Base-by-base conservation (phyloP, 2,888 invertebrate genomes). In the Tiliacea aurago region DNA sequence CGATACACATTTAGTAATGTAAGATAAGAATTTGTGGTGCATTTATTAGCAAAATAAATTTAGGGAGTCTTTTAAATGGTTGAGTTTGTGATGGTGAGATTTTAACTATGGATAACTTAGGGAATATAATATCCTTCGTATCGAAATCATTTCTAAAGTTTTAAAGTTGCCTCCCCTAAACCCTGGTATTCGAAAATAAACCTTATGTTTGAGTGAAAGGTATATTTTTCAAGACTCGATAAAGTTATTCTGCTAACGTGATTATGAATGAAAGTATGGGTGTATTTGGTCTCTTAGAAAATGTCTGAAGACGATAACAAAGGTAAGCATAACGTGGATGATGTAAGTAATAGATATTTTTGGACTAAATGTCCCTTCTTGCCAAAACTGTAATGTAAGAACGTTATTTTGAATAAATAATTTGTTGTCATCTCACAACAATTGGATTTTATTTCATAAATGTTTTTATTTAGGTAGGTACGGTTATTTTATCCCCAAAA, bases 391-490 rank as follows among this genome's bases (percentile, higher is more conserved):
- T 88, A 89, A 90, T 87, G 75, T 92, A 92, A 87, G 88, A 89
- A 81, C 75, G 78, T 93, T 94, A 92, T 93, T 93, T 93, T 92
- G 75, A 94, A 91, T 93, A 93, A 93, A 93, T 84, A 85, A 91
- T 93, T 90, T 91, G 93, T 92, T 93, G 91, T 93, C 92, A 92
- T 92, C 92, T 80, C 88, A 83, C 66, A 53, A 64, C 15, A 82
- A 61, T 33, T 13, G 45, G 2, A 51, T 82, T 80, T 80, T 56
- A 83, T 75, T 71, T 70, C 18, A 15, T 47, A 18, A n/a, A 28
- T 15, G n/a, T 37, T 28, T n/a, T 51, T 4, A n/a, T n/a, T n/a
- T n/a, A n/a, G n/a, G n/a, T n/a, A n/a, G n/a, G n/a, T n/a, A 33
- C 18, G 33, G 7, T 6, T n/a, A 28, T 33, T 11, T 63, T 51